These are phyloP conservation scores for Enteromius argenteus DNA, from an alignment of 2,797 vertebrate genomes.

Conservation along the genomic window DNA sequence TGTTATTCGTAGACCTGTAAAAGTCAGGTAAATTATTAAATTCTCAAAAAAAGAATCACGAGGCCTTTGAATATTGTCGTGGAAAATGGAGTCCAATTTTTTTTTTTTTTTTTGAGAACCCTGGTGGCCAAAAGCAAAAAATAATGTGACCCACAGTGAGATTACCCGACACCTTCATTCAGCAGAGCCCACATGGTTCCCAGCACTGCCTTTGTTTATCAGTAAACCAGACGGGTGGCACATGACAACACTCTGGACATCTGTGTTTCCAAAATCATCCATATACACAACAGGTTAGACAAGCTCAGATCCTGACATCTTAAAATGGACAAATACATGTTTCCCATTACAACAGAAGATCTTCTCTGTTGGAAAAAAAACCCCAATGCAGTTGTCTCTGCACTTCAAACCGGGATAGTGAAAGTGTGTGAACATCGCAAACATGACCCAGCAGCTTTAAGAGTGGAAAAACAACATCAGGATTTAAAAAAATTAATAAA, in stretches of 20 bases:
- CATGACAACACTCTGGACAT: neutral
- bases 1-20: too few relatives aligned
- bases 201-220: conserved; percentile 15
- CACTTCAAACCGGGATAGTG: too few relatives aligned
- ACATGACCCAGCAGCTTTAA: neutral
- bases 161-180: neutral
- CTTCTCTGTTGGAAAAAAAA: neutral
- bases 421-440: neutral
- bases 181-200: neutral
- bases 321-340: neutral
- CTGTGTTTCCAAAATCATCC: conserved; percentile 1
- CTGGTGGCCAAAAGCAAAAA: too few relatives aligned
- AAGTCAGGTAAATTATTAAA: too few relatives aligned
- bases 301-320: neutral
- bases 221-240: conserved; percentile 3
- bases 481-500: too few relatives aligned
- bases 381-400: neutral
- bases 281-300: conserved; percentile 13
- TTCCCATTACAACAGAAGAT: neutral
- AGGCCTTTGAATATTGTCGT: neutral
- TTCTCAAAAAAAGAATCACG: too few relatives aligned
- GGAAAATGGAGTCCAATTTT: neutral
- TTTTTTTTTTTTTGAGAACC: neutral
- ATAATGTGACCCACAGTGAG: neutral
- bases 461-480: neutral